Evolutionary conservation across 2,888 invertebrate genomes (phyloP).

Genomic region (Hydrotaea cyrtoneurina): DNA sequence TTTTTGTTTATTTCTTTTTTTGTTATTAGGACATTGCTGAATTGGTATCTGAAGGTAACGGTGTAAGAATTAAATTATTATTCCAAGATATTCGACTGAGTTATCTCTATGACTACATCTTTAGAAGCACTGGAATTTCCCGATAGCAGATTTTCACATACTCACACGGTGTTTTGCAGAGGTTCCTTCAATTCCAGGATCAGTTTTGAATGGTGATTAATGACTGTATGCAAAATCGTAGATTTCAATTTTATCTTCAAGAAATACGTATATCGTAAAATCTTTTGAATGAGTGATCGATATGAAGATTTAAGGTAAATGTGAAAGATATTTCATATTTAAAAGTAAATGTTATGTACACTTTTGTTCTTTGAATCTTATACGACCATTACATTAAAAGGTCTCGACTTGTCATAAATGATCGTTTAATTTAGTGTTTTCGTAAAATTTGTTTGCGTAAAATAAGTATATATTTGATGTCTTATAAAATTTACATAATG

Average conservation of each 20-base stretch:
- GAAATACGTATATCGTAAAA: neutral
- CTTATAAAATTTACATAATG: neutral
- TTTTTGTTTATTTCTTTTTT: constrained; percentile 27
- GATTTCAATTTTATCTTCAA: neutral
- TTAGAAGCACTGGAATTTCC: constrained; percentile 16
- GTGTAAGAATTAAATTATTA: constrained; percentile 21
- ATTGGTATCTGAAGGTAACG: constrained; percentile 19
- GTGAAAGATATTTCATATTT: constrained; percentile 8
- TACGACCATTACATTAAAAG: neutral
- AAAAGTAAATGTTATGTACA: constrained; percentile 17
- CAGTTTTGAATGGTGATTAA: constrained; percentile 10
- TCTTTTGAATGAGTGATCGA: neutral
- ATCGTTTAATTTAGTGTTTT: constrained; percentile 13
- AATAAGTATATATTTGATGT: constrained; percentile 42
- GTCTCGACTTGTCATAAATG: constrained; percentile 6
- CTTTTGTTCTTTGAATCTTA: neutral
- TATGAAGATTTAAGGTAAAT: constrained; percentile 33
- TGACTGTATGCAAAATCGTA: neutral
- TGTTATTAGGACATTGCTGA: constrained; percentile 29
- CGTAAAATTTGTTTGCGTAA: constrained; percentile 23
- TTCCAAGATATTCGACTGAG: constrained; percentile 9
- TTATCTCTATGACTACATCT: constrained; percentile 24
- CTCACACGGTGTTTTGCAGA: neutral
- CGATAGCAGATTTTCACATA: constrained; percentile 26
- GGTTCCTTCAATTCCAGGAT: constrained; percentile 13